Evolutionary conservation across 1,140 invertebrate species (phyloP), one percentile per base, ranked within the genome.

Genomic region (Grapholita molesta): DNA sequence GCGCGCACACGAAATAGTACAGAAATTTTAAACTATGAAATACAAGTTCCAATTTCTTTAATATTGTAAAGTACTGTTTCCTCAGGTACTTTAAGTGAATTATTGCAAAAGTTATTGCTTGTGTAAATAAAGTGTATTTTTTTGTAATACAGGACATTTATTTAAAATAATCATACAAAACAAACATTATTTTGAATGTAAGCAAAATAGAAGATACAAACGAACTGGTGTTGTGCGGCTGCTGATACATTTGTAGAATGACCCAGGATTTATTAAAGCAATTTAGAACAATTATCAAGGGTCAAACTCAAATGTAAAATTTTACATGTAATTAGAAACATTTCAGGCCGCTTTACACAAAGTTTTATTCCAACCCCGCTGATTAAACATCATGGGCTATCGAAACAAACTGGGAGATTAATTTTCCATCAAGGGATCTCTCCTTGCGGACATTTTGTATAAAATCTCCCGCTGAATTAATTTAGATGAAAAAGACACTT

Each of bases 381-480:
- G 55, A 61, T 61, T 61, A 61, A 61, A 61, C 28, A 61, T 61
- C 25, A 28, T 25, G 53, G 53, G 24, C 53, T 55, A 55, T 61
- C 25, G 55, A 61, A 61, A 61, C 25, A 61, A 61, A 61, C 55
- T 15, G 25, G 12, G 28, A 61, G 55, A 61, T 61, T 61, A 61
- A 61, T 61, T 18, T 61, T 25, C 55, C 25, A 61, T 61, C 55
- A 61, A 28, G 24, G 28, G 6, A 55, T n/a, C 23, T 12, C 15
- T 57, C 53, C 11, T 25, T 2, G 28, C 55, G 5, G 55, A 32
- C 55, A 61, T 61, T 61, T 61, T 61, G 55, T 61, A 61, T 61
- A 61, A 42, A 73, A 76, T 70, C 65, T 65, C 67, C 70, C 65
- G 33, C 55, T 25, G 38, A 72, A 71, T 72, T 74, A 70, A 74